Evolutionary conservation across 2,888 invertebrate genomes (phyloP), one percentile per base, ranked within the genome.

Genomic region (Pristionchus mayeri): DNA sequence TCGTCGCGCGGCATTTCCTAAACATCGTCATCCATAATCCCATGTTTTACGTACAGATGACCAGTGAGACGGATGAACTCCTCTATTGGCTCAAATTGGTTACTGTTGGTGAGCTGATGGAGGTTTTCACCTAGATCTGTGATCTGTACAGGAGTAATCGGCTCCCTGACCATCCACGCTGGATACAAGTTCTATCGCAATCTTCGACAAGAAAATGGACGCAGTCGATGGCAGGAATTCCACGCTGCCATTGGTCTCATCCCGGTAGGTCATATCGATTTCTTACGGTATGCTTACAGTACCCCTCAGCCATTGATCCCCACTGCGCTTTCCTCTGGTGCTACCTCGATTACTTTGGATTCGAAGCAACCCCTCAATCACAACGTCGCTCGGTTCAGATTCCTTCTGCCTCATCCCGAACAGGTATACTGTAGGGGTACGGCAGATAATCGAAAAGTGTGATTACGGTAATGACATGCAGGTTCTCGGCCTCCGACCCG

Each of bases 351-450:
- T 21, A 3, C 50, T 48, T 67, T 82, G 30, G 63, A 84, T 4
- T 84, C 84, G 34, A 44, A 40, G 40, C 71, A 67, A 52, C 71
- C 52, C 18, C 84, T 84, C 71, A 84, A 50, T 24, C 84, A 75
- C 75, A 84, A 84, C 44, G 84, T 84, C 71, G n/a, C 84, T 30
- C 50, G 52, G 24, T 84, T 84, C 34, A 30, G 84, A 50, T 84
- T 84, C 54, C 50, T 16, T 13, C 63, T 82, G 18, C 81, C 81
- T 3, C 11, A n/a, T 11, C 44, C 30, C 18, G 81, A 82, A 63
- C 60, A 82, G 52, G 71, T 67, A 57, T 57, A 54, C 54, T 6
- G 34, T 37, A 9, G 71, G 71, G 40, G 40, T 40, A 71, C 40
- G 71, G 40, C 44, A 40, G 37, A 13, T 13, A 6, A 44, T 44